Evolutionary conservation across 2,797 vertebrate genomes (phyloP).

Genomic region (Rhinogobio ventralis): DNA sequence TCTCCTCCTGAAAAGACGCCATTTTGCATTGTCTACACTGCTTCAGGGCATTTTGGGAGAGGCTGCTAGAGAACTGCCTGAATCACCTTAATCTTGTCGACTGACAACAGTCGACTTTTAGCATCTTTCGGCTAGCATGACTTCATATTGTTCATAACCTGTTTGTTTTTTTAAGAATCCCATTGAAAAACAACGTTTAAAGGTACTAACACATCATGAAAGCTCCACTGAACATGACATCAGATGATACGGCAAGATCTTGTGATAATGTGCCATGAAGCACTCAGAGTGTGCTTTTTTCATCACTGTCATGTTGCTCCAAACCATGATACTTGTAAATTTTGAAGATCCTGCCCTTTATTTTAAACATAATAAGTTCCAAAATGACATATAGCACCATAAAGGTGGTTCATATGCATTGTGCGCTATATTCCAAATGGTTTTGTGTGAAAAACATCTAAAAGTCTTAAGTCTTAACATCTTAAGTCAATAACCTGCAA

Average conservation of each 20-base stretch:
- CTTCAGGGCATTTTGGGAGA: conserved; percentile 53
- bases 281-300: conserved; percentile 3
- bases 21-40: conserved; percentile 57
- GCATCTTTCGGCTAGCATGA: conserved; percentile 47
- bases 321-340: neutral
- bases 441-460: neutral
- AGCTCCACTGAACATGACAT: conserved; percentile 18
- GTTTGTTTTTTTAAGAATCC: neutral
- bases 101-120: conserved; percentile 43
- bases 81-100: conserved; percentile 54
- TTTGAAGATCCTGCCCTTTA: neutral
- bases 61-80: conserved; percentile 51
- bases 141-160: conserved; percentile 33
- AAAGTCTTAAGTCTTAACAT: too few relatives aligned
- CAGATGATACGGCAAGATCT: conserved; percentile 25
- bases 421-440: neutral
- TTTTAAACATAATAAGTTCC: neutral
- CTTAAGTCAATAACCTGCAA: neutral
- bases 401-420: neutral
- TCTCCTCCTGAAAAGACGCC: conserved; percentile 47
- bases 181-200: neutral
- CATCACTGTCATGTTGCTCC: neutral
- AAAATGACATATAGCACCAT: neutral
- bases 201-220: neutral
- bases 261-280: conserved; percentile 41